Evolutionary conservation across 2,797 vertebrate species (phyloP).

Genomic region (Taeniopygia guttata): DNA sequence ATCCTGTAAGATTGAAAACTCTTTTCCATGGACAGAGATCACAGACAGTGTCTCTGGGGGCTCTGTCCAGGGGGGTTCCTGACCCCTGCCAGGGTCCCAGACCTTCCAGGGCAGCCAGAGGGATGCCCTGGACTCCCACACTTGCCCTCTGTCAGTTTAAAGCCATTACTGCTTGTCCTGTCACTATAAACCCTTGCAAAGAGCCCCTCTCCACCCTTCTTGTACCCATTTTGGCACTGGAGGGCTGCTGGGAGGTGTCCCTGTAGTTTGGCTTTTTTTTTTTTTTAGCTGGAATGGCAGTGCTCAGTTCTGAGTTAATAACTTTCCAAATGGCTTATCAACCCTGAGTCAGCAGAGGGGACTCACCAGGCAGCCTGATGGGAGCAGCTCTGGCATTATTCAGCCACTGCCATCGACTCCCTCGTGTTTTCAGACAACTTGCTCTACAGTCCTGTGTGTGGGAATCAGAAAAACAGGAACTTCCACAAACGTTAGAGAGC

Average conservation of each 20-base stretch:
- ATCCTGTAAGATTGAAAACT: no score
- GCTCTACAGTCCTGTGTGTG: neutral
- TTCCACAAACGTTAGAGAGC: no score
- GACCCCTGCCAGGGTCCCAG: no score
- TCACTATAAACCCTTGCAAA: no score
- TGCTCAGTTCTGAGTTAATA: neutral
- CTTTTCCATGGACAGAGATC: no score
- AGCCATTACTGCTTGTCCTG: neutral
- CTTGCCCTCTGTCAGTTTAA: neutral
- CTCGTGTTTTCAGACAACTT: neutral
- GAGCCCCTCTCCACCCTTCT: neutral
- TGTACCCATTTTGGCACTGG: neutral
- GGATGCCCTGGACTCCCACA: no score
- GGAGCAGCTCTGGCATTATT: neutral
- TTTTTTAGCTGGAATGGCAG: neutral
- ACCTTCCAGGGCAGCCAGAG: no score
- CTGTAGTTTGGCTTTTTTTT: neutral
- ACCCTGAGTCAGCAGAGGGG: neutral
- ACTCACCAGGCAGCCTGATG: neutral
- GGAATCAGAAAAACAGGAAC: no score
- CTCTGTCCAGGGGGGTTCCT: no score
- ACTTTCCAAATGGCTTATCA: neutral
- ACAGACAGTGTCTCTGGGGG: no score
- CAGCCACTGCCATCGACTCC: neutral
- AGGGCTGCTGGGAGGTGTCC: neutral